These are phyloP conservation scores for Allygus modestus DNA, from an alignment of 2,888 invertebrate species.

Conservation along the genomic window DNA sequence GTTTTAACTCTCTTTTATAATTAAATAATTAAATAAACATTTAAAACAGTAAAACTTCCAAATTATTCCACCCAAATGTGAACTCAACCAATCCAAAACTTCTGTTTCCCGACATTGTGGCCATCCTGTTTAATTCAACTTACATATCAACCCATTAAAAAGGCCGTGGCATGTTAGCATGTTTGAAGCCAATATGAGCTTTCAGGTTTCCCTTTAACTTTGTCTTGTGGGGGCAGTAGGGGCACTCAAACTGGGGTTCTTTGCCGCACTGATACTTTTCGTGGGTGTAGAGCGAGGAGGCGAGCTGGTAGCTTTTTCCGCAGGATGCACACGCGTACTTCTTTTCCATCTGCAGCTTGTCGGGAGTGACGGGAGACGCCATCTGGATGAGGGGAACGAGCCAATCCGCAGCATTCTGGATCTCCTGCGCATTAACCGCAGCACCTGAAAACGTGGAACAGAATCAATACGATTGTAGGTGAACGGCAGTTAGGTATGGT, in stretches of 20 bases:
- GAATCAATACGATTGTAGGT: slow-evolving; percentile 6
- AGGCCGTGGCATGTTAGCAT: slow-evolving; percentile 60
- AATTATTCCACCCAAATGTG: no score
- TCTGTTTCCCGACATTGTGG: no score
- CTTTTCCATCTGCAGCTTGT: slow-evolving; percentile 38
- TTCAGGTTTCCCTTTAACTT: slow-evolving; percentile 74
- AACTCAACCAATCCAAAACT: no score
- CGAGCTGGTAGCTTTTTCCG: slow-evolving; percentile 60
- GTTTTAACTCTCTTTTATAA: no score
- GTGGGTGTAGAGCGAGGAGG: slow-evolving; percentile 61
- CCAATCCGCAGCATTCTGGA: slow-evolving; percentile 57
- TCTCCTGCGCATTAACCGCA: slow-evolving; percentile 29
- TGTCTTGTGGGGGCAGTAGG: slow-evolving; percentile 74
- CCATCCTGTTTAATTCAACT: background rate
- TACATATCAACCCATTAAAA: slow-evolving; percentile 20
- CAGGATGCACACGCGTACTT: slow-evolving; percentile 56
- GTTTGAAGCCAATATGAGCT: slow-evolving; percentile 73
- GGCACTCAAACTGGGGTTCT: slow-evolving; percentile 73
- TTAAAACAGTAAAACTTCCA: no score
- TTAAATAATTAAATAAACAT: no score
- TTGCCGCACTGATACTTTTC: slow-evolving; percentile 69
- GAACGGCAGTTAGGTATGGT: background rate
- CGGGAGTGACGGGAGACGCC: slow-evolving; percentile 52
- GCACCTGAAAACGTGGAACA: slow-evolving; percentile 37
- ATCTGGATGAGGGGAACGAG: slow-evolving; percentile 58